Evolutionary conservation across 2,888 invertebrate genomes (phyloP), one percentile per base, ranked within the genome.

Genomic region (Drosophila neotestacea): DNA sequence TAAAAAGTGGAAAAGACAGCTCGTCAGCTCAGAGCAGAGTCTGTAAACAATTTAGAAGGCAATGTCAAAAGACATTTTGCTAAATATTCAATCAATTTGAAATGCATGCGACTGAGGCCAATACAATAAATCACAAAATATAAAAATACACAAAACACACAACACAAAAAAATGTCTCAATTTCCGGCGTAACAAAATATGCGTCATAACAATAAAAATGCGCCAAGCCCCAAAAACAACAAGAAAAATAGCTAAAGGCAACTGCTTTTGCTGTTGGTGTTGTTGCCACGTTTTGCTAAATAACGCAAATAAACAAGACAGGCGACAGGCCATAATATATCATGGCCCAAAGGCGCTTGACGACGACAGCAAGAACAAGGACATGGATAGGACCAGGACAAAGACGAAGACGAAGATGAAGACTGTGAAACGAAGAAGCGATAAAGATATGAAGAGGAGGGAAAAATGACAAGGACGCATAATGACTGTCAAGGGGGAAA

Each of bases 121-220:
- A 73, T 79, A 65, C 77, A 79, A 87, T 87, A 87, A 83, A 87
- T 87, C 88, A 81, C 70, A 69, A 70, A 70, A 77, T 54, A 66
- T 58, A 48, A 61, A 58, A 47, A 77, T 59, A 63, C 34, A 67
- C 10, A 27, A 22, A 22, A 22, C 6, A 5, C 36, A 64, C 16
- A 16, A 16, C 16, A 51, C n/a, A 55, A 70, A 69, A 64, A 66
- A 76, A 79, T 79, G 79, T 85, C 88, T 88, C 88, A 78, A 88
- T 84, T 76, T 80, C 88, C 80, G 67, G 55, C 58, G 38, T 59
- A 78, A 60, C 65, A 82, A 79, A 87, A 85, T 85, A 87, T 87
- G 87, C 85, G 82, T 83, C 88, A 83, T 83, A 83, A 87, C 83
- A 87, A 87, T 87, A 87, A 87, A 86, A 81, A 81, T 80, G 75